A percentile compares a stretch with the other conserved stretches of the same genome.
Conservation (phyloP, 2,888 invertebrate genomes). For the Stenurella melanura region DNA sequence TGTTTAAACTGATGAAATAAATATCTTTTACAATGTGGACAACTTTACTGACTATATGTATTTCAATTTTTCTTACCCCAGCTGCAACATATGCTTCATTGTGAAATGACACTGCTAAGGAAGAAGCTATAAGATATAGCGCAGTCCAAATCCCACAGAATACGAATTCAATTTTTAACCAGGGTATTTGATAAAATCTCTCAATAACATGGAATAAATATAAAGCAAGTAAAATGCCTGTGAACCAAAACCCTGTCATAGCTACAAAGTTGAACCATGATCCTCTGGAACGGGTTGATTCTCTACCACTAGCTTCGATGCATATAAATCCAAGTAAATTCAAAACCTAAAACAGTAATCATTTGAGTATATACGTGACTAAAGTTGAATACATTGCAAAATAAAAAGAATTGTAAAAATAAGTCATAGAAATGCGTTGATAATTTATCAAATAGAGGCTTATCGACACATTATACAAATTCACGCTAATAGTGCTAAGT, state of each 20-base stretch:
- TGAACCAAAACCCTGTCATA: conserved; percentile 91
- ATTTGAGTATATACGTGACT: not conserved
- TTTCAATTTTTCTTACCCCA: conserved; percentile 78
- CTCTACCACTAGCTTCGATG: conserved; percentile 76
- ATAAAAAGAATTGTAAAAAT: too few species aligned
- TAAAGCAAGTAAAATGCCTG: conserved; percentile 84
- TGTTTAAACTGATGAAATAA: too few species aligned
- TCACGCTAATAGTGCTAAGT: too few species aligned
- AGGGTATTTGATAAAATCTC: conserved; percentile 88
- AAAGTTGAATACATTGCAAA: too few species aligned
- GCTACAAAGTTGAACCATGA: conserved; percentile 86
- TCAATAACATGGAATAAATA: conserved; percentile 92
- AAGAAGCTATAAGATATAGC: conserved; percentile 85
- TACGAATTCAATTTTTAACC: conserved; percentile 88
- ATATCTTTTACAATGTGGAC: too few species aligned
- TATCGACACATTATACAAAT: too few species aligned
- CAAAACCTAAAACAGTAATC: conserved; percentile 75
- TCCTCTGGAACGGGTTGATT: conserved; percentile 75
- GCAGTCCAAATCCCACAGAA: conserved; percentile 85
- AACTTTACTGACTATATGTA: too few species aligned
- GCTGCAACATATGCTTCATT: conserved; percentile 81
- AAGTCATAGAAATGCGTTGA: too few species aligned
- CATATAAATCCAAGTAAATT: conserved; percentile 88
- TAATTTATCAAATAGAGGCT: too few species aligned
- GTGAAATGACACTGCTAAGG: conserved; percentile 79